These are phyloP conservation scores for Parnassius glacialis DNA, from an alignment of 2,888 invertebrate genomes.

Conservation along the genomic window DNA sequence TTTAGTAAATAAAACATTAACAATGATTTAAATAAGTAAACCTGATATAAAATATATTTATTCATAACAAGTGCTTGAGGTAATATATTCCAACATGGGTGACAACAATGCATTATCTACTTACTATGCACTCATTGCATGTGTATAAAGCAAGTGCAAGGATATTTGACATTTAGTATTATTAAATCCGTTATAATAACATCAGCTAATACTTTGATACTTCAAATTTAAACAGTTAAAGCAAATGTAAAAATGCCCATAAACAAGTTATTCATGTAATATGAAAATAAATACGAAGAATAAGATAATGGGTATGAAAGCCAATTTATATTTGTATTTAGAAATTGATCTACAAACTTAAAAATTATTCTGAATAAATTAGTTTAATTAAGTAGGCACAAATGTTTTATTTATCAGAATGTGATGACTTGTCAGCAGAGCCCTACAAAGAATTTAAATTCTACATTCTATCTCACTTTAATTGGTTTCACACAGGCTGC, in stretches of 20 bases:
- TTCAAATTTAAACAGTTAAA: slow-evolving; percentile 1
- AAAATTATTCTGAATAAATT: slow-evolving; percentile 23
- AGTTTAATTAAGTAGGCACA: slow-evolving; percentile 29
- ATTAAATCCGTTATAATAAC: not conserved
- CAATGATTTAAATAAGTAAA: slow-evolving; percentile 33
- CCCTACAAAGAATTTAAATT: slow-evolving; percentile 39
- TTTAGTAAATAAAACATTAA: slow-evolving; percentile 28
- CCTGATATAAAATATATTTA: slow-evolving; percentile 30
- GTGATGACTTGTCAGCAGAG: slow-evolving; percentile 48
- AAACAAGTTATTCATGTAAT: slow-evolving; percentile 5
- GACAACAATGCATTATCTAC: slow-evolving; percentile 10
- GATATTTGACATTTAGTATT: not conserved
- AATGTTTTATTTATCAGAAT: slow-evolving; percentile 32
- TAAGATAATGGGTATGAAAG: not conserved
- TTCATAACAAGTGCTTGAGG: slow-evolving; percentile 43
- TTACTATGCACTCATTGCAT: not conserved
- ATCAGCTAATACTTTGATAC: slow-evolving; percentile 1
- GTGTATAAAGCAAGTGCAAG: not conserved
- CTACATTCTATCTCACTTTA: slow-evolving; percentile 43
- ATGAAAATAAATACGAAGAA: not conserved
- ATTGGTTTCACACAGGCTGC: slow-evolving; percentile 37
- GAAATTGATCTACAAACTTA: slow-evolving; percentile 7
- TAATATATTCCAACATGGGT: slow-evolving; percentile 31
- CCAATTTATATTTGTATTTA: slow-evolving; percentile 2
- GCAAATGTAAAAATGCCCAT: slow-evolving; percentile 1